These are phyloP conservation scores for Drosophila pruinosa DNA, from an alignment of 1,140 invertebrate genomes.

Conservation along the genomic window DNA sequence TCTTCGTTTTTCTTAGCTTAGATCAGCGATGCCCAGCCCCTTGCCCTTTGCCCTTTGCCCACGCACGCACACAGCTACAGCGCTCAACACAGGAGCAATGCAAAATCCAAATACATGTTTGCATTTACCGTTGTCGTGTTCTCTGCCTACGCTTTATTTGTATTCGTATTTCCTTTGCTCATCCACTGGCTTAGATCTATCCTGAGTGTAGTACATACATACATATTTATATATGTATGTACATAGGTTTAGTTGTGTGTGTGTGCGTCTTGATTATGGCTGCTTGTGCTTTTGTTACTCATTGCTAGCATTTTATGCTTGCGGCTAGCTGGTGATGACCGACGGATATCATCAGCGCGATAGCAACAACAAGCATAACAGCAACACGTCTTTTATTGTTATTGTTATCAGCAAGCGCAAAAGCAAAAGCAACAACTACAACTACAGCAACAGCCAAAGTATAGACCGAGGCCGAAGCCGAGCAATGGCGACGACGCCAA, in stretches of 20 bases:
- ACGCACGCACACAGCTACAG: too few relatives aligned
- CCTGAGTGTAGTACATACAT: background rate
- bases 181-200: background rate
- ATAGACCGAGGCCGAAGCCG: slow-evolving; percentile 17
- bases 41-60: too few relatives aligned
- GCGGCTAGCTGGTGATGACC: slow-evolving; percentile 46
- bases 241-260: background rate
- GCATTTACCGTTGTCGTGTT: too few relatives aligned
- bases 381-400: slow-evolving; percentile 47
- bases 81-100: too few relatives aligned
- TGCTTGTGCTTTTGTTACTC: slow-evolving; percentile 38
- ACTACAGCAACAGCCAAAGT: background rate
- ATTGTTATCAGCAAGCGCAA: slow-evolving; percentile 57
- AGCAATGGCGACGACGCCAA: slow-evolving; percentile 10
- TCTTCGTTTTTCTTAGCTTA: background rate
- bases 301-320: slow-evolving; percentile 30
- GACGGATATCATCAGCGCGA: slow-evolving; percentile 66
- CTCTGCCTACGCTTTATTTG: background rate
- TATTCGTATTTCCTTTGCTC: too few relatives aligned
- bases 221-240: background rate
- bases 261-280: background rate
- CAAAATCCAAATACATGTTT: too few relatives aligned
- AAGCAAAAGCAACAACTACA: background rate
- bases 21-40: too few relatives aligned
- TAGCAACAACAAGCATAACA: slow-evolving; percentile 6